These are phyloP conservation scores for Cyaniris semiargus DNA, from an alignment of 2,888 invertebrate genomes.

Conservation along the genomic window DNA sequence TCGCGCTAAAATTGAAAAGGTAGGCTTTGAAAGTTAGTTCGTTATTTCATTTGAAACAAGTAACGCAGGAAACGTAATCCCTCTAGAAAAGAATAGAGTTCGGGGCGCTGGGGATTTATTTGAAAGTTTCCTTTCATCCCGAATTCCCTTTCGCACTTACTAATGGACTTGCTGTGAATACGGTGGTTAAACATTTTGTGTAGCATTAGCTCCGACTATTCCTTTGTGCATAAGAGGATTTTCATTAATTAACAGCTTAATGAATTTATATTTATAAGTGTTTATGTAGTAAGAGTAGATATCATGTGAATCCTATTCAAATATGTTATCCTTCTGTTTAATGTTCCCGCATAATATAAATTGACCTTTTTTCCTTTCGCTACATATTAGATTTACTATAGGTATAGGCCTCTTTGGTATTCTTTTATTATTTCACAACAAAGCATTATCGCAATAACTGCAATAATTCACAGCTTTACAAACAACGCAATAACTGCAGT, in stretches of 20 bases:
- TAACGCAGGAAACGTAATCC: constrained; percentile 25
- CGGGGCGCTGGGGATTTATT: constrained; percentile 27
- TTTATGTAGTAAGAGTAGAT: neutral
- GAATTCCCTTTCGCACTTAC: constrained; percentile 25
- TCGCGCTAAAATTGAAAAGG: constrained; percentile 1
- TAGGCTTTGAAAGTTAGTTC: constrained; percentile 7
- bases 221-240: constrained; percentile 7
- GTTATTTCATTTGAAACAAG: constrained; percentile 28
- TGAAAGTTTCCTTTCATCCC: constrained; percentile 31
- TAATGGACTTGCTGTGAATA: constrained; percentile 27
- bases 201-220: constrained; percentile 1
- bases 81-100: constrained; percentile 30
- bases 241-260: constrained; percentile 1
- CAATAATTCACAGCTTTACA: neutral
- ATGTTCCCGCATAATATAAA: neutral
- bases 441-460: neutral
- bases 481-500: neutral
- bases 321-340: neutral
- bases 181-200: constrained; percentile 19
- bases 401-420: too few species aligned
- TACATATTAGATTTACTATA: too few species aligned
- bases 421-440: neutral
- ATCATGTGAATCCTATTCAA: neutral
- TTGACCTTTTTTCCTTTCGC: neutral
- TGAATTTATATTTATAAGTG: neutral